Percentiles rank a stretch among this genome's conserved stretches.
Evolutionary conservation across 2,113 vertebrate genomes (phyloP).

Genomic region (Phrynocephalus versicolor): DNA sequence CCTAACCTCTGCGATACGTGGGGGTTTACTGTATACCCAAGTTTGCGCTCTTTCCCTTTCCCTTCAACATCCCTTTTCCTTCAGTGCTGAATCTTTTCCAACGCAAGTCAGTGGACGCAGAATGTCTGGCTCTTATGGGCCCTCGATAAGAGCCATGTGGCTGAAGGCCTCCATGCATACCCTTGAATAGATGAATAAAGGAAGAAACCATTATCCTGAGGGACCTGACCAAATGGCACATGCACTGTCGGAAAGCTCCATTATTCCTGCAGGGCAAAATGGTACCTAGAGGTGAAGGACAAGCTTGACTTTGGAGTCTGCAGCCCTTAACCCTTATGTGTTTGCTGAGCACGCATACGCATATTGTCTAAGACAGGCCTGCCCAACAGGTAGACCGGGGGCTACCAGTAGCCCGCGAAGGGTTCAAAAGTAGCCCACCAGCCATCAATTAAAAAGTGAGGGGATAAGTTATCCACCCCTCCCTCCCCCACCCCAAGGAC

Average conservation of each 20-base stretch:
- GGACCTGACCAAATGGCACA: background rate
- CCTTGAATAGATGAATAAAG: background rate
- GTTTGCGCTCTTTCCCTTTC: background rate
- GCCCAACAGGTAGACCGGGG: no score
- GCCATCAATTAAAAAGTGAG: no score
- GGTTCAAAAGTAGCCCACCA: no score
- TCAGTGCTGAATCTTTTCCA: background rate
- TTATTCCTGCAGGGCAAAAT: background rate
- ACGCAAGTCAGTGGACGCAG: background rate
- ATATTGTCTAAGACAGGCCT: no score
- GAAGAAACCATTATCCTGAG: background rate
- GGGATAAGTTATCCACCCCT: no score
- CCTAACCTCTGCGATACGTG: no score
- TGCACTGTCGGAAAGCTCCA: background rate
- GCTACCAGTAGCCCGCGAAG: no score
- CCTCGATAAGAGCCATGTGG: background rate
- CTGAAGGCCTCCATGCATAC: background rate
- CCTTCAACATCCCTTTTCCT: background rate
- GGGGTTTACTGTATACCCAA: no score
- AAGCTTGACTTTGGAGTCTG: background rate
- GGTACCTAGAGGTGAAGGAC: background rate
- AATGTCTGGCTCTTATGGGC: background rate
- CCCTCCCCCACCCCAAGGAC: no score
- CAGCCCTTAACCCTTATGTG: background rate
- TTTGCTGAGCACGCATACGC: background rate